phyloP scores from a whole-genome alignment of 2,888 invertebrate genomes.

The Drosophila seclusa region DNA sequence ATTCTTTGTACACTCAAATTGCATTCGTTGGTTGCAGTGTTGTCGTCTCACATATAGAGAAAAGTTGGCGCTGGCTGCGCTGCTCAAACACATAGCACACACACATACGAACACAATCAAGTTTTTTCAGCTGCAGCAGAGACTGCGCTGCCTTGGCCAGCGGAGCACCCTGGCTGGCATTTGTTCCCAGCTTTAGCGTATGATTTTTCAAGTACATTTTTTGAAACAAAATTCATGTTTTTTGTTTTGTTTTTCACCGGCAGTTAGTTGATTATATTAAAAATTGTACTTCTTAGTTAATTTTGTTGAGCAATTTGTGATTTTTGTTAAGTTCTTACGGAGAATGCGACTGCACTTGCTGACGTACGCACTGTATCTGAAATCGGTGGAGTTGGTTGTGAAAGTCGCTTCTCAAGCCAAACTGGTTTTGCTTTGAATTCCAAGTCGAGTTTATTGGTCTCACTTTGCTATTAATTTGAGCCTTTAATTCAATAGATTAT shows the following conservation, averaged over 20 bases:
- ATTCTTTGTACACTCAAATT: conserved; percentile 67
- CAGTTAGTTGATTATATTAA: conserved; percentile 1
- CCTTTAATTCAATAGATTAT: background rate
- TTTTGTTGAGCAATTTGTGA: background rate
- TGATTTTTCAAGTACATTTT: conserved; percentile 28
- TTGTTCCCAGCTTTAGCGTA: conserved; percentile 38
- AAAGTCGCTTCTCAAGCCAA: conserved; percentile 32
- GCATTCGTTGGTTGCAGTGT: conserved; percentile 52
- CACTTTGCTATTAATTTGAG: background rate
- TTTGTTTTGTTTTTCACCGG: background rate
- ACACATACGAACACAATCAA: conserved; percentile 48
- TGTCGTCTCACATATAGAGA: conserved; percentile 61
- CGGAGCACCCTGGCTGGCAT: conserved; percentile 64
- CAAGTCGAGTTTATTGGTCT: background rate
- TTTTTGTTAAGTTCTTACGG: background rate
- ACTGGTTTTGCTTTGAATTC: conserved; percentile 41
- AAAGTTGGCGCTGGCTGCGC: conserved; percentile 62
- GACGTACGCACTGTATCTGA: conserved; percentile 48
- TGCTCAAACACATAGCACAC: conserved; percentile 11
- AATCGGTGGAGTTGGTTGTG: conserved; percentile 16
- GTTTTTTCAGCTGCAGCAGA: conserved; percentile 56
- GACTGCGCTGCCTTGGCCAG: conserved; percentile 54
- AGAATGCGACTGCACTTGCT: conserved; percentile 46
- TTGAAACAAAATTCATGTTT: conserved; percentile 16
- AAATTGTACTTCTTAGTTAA: background rate